Base-by-base conservation (phyloP, 2,888 invertebrate species). In the Hirtodrosophila cameraria region DNA sequence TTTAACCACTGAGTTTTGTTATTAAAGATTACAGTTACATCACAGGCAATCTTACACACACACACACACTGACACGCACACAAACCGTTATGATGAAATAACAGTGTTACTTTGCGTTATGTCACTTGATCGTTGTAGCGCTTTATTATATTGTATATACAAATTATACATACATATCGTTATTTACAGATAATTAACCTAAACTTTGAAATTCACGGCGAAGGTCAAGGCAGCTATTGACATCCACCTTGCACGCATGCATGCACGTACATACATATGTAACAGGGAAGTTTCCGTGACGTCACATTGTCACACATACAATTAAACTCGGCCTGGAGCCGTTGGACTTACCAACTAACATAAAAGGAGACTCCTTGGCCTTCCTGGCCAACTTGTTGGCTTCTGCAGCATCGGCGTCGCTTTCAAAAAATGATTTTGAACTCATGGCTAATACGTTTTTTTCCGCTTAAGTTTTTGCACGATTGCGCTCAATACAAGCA, bases 291-390 rank as follows among this genome's bases (percentile, higher is more conserved):
- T 63, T 69, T 68, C 49, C 66, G 43, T 64, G 61, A 65, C 68
- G 77, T 71, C 63, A 67, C 31, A 23, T 18, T 11, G 13, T n/a
- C 12, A 13, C 9, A 20, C 16, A 25, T 9, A 28, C 45, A 53
- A 15, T 35, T 16, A 53, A 49, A 89, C 6, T 18, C 2, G 8
- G 6, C 8, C 31, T 12, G 18, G 18, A n/a, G 12, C 33, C 7
- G 12, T 8, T 23, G 3, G 15, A 82, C 93, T 92, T 91, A 95
- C 95, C 95, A 72, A 94, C 91, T 38, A 94, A 92, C 93, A 95
- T 94, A 86, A 95, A 94, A 0, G 95, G 95, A 1, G 94, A 93
- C 84, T 95, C 95, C 87, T 94, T 94, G 1, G 94, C 93, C 88
- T 95, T 95, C 67, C 93, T 92, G 1, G 93, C 91, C 33, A 95